Evolutionary conservation across 1,140 invertebrate species (phyloP).

Genomic region (Aphaenogaster ashmeadi): DNA sequence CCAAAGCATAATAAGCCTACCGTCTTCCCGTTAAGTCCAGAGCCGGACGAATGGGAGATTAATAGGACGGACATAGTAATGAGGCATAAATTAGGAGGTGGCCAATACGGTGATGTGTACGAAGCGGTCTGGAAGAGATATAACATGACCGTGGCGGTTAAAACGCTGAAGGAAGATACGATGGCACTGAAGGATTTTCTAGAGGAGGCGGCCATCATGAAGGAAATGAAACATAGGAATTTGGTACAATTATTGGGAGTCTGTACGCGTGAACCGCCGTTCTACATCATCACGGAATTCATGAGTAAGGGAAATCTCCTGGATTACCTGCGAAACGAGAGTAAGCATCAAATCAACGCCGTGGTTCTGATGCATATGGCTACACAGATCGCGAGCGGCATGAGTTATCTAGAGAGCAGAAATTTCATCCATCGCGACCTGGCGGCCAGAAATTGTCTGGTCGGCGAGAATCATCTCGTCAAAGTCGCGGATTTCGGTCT

Average conservation of each 20-base stretch:
- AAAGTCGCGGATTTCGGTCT: slow-evolving; percentile 99
- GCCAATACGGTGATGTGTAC: slow-evolving; percentile 99
- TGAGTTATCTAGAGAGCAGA: slow-evolving; percentile 99
- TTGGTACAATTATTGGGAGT: slow-evolving; percentile 98
- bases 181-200: slow-evolving; percentile 99
- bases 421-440: slow-evolving; percentile 99
- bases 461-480: slow-evolving; percentile 98
- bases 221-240: slow-evolving; percentile 99
- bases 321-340: slow-evolving; percentile 97
- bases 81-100: slow-evolving; percentile 99
- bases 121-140: slow-evolving; percentile 99
- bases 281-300: slow-evolving; percentile 99
- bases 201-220: slow-evolving; percentile 99
- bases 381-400: slow-evolving; percentile 99
- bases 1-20: slow-evolving; percentile 99
- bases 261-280: slow-evolving; percentile 98
- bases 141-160: slow-evolving; percentile 98
- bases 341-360: slow-evolving; percentile 96
- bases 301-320: slow-evolving; percentile 99
- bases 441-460: slow-evolving; percentile 99
- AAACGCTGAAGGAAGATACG: slow-evolving; percentile 99
- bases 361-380: slow-evolving; percentile 99
- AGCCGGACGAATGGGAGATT: slow-evolving; percentile 99
- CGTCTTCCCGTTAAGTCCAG: slow-evolving; percentile 97
- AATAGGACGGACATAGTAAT: slow-evolving; percentile 99